These are phyloP conservation scores for Onthophagus sagittarius DNA, from an alignment of 2,888 invertebrate species.

Conservation along the genomic window DNA sequence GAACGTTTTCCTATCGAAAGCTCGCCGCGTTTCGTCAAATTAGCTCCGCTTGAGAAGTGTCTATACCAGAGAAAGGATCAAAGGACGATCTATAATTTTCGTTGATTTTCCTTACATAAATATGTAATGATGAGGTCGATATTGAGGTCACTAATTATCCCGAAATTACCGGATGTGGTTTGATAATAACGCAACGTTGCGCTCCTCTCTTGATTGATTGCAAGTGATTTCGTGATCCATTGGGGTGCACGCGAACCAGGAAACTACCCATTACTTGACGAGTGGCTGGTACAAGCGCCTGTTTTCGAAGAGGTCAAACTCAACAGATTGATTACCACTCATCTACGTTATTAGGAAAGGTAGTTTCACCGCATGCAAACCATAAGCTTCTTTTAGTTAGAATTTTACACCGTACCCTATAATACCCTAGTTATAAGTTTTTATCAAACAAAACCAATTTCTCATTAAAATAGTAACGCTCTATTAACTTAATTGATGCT, in stretches of 20 bases:
- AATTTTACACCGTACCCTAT: background rate
- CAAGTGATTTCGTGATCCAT: conserved; percentile 35
- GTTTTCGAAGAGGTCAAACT: conserved; percentile 7
- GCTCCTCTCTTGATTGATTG: conserved; percentile 33
- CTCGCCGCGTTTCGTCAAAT: background rate
- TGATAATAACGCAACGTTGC: conserved; percentile 10
- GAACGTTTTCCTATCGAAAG: background rate
- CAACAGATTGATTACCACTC: conserved; percentile 13
- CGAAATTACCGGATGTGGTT: conserved; percentile 5
- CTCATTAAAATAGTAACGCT: background rate
- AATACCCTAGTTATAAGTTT: background rate
- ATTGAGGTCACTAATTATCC: background rate
- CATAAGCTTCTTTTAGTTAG: background rate
- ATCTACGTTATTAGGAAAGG: conserved; percentile 10
- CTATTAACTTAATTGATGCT: background rate
- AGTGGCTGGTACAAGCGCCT: conserved; percentile 17
- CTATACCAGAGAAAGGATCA: background rate
- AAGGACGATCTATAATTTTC: background rate
- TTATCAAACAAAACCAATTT: background rate
- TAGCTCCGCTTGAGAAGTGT: background rate
- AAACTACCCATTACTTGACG: conserved; percentile 15
- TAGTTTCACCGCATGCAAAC: background rate
- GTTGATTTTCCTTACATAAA: background rate
- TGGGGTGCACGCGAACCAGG: conserved; percentile 19
- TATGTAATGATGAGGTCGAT: background rate